Percentiles rank a stretch among this genome's conserved stretches.
Evolutionary conservation across 2,113 vertebrate species (phyloP).

Genomic region (Thamnophis sirtalis): DNA sequence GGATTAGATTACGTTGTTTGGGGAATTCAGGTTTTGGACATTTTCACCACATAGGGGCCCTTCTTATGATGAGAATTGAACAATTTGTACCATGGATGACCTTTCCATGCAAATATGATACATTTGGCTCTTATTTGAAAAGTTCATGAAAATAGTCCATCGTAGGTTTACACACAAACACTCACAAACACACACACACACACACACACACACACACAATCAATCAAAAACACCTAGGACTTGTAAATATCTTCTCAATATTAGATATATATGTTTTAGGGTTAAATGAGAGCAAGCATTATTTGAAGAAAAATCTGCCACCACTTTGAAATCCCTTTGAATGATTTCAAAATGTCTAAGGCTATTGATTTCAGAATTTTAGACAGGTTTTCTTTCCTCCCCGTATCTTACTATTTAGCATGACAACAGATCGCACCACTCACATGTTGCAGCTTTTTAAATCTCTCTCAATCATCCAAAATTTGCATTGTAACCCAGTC

Average conservation of each 20-base stretch:
- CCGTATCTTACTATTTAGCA: neutral
- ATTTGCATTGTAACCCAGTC: too few species aligned
- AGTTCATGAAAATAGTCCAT: neutral
- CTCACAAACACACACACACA: too few species aligned
- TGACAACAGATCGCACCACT: neutral
- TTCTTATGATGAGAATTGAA: neutral
- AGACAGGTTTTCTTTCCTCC: neutral
- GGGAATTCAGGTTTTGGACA: neutral
- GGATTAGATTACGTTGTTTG: neutral
- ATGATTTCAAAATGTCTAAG: neutral
- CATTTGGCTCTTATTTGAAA: neutral
- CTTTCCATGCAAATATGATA: neutral
- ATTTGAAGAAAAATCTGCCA: neutral
- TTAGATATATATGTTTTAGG: neutral
- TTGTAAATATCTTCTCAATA: neutral
- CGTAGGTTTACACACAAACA: neutral
- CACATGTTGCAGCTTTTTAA: neutral
- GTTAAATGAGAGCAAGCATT: neutral
- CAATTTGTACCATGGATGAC: neutral
- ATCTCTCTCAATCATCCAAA: neutral
- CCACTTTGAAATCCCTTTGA: neutral
- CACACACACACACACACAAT: too few species aligned
- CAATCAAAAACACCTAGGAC: too few species aligned
- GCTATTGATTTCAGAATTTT: neutral
- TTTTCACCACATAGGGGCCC: neutral